Conservation (phyloP, 2,888 invertebrate species). For the Drosophila quinaria region DNA sequence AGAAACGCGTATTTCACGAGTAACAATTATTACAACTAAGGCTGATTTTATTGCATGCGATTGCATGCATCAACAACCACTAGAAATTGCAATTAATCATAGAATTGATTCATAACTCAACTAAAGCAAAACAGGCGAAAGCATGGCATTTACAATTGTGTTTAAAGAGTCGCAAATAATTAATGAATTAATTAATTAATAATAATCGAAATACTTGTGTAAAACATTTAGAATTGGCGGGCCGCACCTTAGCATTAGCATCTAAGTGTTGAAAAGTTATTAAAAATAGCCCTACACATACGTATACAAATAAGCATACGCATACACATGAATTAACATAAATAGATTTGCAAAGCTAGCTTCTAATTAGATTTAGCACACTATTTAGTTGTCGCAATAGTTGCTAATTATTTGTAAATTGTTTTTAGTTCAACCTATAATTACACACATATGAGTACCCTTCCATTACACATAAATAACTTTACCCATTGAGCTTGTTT, state of each 20-base stretch:
- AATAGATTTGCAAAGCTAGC: constrained; percentile 68
- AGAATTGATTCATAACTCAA: constrained; percentile 28
- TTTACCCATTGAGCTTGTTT: constrained; percentile 62
- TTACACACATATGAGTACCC: constrained; percentile 9
- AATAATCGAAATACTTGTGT: constrained; percentile 44
- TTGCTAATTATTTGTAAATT: constrained; percentile 74
- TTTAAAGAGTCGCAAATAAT: constrained; percentile 57
- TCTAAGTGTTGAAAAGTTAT: constrained; percentile 79
- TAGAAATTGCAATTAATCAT: constrained; percentile 32
- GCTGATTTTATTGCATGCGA: constrained; percentile 75
- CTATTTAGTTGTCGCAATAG: constrained; percentile 78
- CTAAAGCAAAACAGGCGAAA: constrained; percentile 24
- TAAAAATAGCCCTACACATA: constrained; percentile 48
- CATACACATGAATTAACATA: constrained; percentile 15
- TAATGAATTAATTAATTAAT: constrained; percentile 31
- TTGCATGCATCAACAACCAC: constrained; percentile 32
- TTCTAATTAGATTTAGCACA: constrained; percentile 73
- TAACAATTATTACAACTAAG: constrained; percentile 81
- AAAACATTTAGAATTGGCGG: constrained; percentile 67
- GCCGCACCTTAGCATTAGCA: constrained; percentile 75
- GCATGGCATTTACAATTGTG: constrained; percentile 68
- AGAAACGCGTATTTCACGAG: constrained; percentile 52
- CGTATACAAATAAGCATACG: constrained; percentile 3
- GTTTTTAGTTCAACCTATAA: constrained; percentile 52
- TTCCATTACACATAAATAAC: constrained; percentile 15